phyloP scores from a whole-genome alignment of 2,888 invertebrate genomes.

The Cephus pygmeus region DNA sequence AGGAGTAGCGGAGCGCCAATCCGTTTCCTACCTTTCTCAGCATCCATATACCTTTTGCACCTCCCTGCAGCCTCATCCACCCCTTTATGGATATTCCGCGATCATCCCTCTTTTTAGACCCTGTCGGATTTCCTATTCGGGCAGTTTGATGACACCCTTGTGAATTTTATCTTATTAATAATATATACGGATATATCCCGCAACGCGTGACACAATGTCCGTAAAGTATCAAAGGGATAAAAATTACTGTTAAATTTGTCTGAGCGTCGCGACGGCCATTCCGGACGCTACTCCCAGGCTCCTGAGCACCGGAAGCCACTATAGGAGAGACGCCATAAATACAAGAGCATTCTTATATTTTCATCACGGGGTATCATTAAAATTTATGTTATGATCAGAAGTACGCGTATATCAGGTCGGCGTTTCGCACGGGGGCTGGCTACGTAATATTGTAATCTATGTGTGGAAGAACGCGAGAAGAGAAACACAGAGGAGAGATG shows the following conservation, averaged over 20 bases:
- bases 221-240: neutral
- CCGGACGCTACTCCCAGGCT: neutral
- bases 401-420: conserved; percentile 54
- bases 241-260: neutral
- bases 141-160: neutral
- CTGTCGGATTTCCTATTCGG: neutral
- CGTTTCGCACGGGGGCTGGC: conserved; percentile 34
- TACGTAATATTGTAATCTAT: conserved; percentile 65
- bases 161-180: neutral
- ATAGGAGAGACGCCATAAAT: conserved; percentile 49
- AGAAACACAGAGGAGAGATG: conserved; percentile 52
- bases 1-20: conserved; percentile 17
- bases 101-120: neutral
- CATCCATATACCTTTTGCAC: neutral
- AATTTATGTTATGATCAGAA: conserved; percentile 66
- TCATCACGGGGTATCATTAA: conserved; percentile 64
- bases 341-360: conserved; percentile 64
- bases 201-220: neutral
- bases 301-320: neutral
- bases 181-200: neutral
- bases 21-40: neutral
- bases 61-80: neutral
- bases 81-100: neutral
- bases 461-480: conserved; percentile 61
- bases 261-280: neutral